Evolutionary conservation across 2,797 vertebrate species (phyloP), one percentile per base, ranked within the genome.

Genomic region (Decapterus maruadsi): DNA sequence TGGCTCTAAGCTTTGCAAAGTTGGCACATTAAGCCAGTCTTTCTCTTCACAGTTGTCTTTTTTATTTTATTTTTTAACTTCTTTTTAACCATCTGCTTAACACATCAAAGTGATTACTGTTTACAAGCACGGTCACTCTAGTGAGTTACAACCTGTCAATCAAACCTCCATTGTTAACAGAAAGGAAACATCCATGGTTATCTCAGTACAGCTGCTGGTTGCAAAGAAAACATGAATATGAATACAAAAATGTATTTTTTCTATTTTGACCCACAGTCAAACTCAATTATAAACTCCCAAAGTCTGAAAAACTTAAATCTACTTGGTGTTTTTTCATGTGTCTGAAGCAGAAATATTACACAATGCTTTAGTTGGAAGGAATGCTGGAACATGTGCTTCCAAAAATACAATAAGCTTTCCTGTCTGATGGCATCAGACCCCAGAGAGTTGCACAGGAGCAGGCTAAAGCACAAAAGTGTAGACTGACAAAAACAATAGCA

Each of bases 361-460:
- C 51, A 58, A 11, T 12, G 53, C 31, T 70, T 55, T 48, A 50
- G 40, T 72, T 36, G 20, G 50, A 61, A 36, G 26, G 19, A 46
- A 64, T 9, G 0, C 43, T 36, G 36, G n/a, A 56, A 43, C 63
- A 56, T 14, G 10, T 9, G 14, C 17, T 62, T 13, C 19, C 58
- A 54, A 61, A 80, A 74, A 61, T 57, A 64, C 48, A 43, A 16
- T 7, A 43, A 51, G 65, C n/a, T 74, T 31, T 71, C 6, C 31
- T 61, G 42, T 62, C 8, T 69, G 50, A 16, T 80, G 65, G 62
- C 36, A 64, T 79, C 57, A 68, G 54, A 65, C 55, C 6, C 22
- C 51, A 26, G 36, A 50, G 26, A 77, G 20, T 26, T 9, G 17
- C 38, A 58, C 38, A 26, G 13, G 19, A 62, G 17, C 45, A 40